Evolutionary conservation across 2,797 vertebrate genomes (phyloP).

Genomic region (Tapirus indicus): DNA sequence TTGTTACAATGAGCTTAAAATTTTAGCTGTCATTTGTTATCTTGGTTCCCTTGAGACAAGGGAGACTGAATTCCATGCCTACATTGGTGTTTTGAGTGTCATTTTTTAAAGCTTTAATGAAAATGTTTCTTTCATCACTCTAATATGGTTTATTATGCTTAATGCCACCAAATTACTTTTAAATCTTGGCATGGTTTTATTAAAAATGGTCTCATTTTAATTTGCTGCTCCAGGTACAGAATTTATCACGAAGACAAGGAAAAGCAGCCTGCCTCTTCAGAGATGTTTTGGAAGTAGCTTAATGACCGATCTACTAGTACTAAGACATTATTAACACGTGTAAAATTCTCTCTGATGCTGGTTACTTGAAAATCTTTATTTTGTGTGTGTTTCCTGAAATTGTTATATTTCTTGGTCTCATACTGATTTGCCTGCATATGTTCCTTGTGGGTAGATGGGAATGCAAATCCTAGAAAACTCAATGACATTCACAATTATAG

Average conservation of each 20-base stretch:
- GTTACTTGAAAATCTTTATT: constrained; percentile 8
- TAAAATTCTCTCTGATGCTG: constrained; percentile 4
- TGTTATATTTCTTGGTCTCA: neutral
- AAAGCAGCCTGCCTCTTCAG: constrained; percentile 2
- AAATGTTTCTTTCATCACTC: constrained; percentile 73
- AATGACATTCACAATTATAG: neutral
- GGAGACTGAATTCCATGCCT: neutral
- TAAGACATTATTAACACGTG: neutral
- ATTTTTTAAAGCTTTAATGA: constrained; percentile 67
- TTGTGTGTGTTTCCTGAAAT: neutral
- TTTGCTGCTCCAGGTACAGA: constrained; percentile 57
- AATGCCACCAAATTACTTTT: constrained; percentile 72
- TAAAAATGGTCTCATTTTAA: constrained; percentile 69
- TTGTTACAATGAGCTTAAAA: constrained; percentile 67
- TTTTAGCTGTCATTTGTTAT: constrained; percentile 68
- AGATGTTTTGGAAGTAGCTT: constrained; percentile 21
- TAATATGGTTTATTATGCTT: constrained; percentile 71
- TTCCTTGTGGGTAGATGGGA: neutral
- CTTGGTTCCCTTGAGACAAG: constrained; percentile 69
- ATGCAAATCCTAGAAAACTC: constrained; percentile 7
- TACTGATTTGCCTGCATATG: neutral
- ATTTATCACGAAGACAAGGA: constrained; percentile 60
- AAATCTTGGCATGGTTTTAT: constrained; percentile 69
- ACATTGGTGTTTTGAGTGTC: constrained; percentile 59
- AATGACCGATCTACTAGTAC: neutral